These are phyloP conservation scores for Epiblema foenella DNA, from an alignment of 2,888 invertebrate species.

Conservation along the genomic window DNA sequence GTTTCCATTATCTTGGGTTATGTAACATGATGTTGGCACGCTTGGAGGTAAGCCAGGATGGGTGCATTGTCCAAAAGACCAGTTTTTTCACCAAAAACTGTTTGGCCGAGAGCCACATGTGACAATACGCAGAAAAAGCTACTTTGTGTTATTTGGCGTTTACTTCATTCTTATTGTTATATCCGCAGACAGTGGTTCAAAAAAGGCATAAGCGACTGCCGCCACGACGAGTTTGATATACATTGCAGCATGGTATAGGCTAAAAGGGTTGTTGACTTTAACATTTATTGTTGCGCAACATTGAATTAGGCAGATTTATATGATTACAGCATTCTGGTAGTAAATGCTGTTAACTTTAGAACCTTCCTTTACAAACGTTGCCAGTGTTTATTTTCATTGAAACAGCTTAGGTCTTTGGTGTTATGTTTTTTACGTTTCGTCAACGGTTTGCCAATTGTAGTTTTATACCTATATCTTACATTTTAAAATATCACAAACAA, in stretches of 20 bases:
- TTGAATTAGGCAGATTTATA: slow-evolving; percentile 5
- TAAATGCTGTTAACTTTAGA: not conserved
- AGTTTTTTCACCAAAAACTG: slow-evolving; percentile 59
- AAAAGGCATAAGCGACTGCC: slow-evolving; percentile 11
- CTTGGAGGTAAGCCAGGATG: slow-evolving; percentile 68
- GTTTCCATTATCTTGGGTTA: slow-evolving; percentile 54
- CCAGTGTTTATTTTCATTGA: not conserved
- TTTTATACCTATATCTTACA: no score
- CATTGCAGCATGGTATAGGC: slow-evolving; percentile 6
- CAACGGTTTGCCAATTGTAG: no score
- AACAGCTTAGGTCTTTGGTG: not conserved
- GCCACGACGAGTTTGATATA: not conserved
- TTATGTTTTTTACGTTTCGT: not conserved
- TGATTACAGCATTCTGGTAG: not conserved
- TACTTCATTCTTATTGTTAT: slow-evolving; percentile 20
- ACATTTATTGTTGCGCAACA: slow-evolving; percentile 24
- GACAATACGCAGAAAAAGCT: slow-evolving; percentile 57
- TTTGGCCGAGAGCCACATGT: slow-evolving; percentile 69
- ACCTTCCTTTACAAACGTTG: not conserved
- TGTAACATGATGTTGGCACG: slow-evolving; percentile 59
- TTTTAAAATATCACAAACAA: no score
- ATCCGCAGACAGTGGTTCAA: not conserved
- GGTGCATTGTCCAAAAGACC: slow-evolving; percentile 60
- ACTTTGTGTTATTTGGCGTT: slow-evolving; percentile 56
- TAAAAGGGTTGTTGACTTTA: slow-evolving; percentile 41